Evolutionary conservation across 2,797 vertebrate species (phyloP).

Genomic region (Carduelis carduelis): DNA sequence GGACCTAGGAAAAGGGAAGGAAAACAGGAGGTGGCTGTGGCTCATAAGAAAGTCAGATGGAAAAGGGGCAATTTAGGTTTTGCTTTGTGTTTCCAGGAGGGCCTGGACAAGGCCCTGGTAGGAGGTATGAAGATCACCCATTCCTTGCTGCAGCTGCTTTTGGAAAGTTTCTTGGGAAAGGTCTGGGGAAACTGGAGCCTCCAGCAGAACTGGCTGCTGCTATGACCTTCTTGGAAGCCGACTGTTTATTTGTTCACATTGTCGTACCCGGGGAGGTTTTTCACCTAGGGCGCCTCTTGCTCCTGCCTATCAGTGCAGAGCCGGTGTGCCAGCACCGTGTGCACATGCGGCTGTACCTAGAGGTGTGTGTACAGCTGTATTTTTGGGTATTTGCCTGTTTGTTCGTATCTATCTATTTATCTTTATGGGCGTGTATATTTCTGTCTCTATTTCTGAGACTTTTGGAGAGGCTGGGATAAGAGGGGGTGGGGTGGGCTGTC

Average conservation of each 20-base stretch:
- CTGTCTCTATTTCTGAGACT: slow-evolving; percentile 14
- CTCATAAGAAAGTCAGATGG: background rate
- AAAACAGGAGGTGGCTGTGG: background rate
- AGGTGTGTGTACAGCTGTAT: background rate
- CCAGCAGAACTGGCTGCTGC: background rate
- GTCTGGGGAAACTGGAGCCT: background rate
- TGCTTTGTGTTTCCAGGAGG: background rate
- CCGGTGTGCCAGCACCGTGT: accelerated
- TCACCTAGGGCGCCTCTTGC: background rate
- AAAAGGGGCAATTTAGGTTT: background rate
- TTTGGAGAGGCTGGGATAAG: slow-evolving; percentile 34
- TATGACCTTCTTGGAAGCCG: background rate
- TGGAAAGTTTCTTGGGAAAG: slow-evolving; percentile 2
- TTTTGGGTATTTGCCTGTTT: background rate
- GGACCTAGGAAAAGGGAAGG: background rate
- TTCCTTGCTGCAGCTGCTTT: background rate
- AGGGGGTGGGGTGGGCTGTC: slow-evolving; percentile 59
- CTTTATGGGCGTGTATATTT: background rate
- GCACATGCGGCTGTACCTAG: accelerated
- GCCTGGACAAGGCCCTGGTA: background rate
- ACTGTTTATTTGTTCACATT: background rate
- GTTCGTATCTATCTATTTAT: background rate
- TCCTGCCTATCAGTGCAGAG: background rate
- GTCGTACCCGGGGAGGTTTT: background rate
- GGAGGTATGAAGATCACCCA: background rate